These are phyloP conservation scores for Molorchus minor DNA, from an alignment of 2,888 invertebrate genomes.

Conservation along the genomic window DNA sequence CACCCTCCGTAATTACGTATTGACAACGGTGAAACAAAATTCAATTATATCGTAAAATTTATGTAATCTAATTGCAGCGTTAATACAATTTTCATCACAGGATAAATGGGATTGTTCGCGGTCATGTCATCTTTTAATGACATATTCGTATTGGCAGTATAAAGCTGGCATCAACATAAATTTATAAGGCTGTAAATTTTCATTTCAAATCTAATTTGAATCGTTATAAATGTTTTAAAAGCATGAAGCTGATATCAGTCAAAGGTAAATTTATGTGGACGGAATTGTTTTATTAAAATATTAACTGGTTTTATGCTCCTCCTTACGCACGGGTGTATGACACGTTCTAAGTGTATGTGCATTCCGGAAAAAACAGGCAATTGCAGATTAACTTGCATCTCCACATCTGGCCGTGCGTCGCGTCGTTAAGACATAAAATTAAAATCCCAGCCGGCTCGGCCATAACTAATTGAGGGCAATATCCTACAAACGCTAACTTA, in stretches of 20 bases:
- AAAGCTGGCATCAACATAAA: constrained; percentile 10
- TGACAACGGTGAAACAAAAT: constrained; percentile 41
- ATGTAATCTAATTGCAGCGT: constrained; percentile 47
- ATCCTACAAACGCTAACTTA: neutral
- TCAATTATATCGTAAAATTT: constrained; percentile 46
- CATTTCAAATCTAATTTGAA: constrained; percentile 23
- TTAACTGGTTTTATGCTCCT: too few species aligned
- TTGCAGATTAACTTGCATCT: too few species aligned
- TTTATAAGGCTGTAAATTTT: constrained; percentile 19
- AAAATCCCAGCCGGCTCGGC: too few species aligned
- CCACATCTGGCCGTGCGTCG: too few species aligned
- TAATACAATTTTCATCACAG: constrained; percentile 49
- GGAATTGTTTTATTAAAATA: too few species aligned
- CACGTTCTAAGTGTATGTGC: too few species aligned
- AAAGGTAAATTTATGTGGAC: too few species aligned
- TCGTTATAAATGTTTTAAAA: too few species aligned
- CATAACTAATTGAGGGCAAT: neutral
- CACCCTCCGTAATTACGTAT: constrained; percentile 35
- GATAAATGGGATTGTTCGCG: constrained; percentile 47
- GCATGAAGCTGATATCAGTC: too few species aligned
- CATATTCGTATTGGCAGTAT: constrained; percentile 40
- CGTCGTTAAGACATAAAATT: too few species aligned
- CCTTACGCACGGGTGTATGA: too few species aligned
- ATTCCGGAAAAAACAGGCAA: too few species aligned
- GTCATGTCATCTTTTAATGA: constrained; percentile 48